A percentile compares a stretch with the other conserved stretches of the same genome.
Evolutionary conservation across 2,113 vertebrate species (phyloP).

Genomic region (Thomomys bottae): DNA sequence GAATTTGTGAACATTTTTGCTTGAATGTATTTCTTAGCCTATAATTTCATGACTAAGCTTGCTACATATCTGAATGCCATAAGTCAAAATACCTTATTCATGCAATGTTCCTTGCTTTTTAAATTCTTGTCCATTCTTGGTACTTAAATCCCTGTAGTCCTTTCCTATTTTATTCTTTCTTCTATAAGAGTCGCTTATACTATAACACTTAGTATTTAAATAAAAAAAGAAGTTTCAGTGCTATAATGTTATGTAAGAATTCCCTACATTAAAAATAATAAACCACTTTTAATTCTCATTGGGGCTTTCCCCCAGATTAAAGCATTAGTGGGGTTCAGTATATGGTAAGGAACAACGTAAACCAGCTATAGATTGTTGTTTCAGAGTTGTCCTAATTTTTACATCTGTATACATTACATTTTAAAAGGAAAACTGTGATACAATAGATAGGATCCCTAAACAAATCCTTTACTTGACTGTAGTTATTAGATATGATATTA

Average conservation of each 20-base stretch:
- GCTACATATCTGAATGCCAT: neutral
- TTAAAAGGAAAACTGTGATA: neutral
- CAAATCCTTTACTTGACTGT: neutral
- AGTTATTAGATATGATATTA: neutral
- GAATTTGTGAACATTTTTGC: neutral
- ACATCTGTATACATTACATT: neutral
- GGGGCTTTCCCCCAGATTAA: neutral
- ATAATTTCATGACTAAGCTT: neutral
- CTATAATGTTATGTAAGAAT: neutral
- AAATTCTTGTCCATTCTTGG: neutral
- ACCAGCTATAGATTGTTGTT: neutral
- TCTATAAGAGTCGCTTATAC: neutral
- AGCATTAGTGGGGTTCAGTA: neutral
- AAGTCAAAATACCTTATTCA: neutral
- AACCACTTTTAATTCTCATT: neutral
- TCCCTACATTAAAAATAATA: neutral
- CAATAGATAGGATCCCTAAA: neutral
- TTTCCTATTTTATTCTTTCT: neutral
- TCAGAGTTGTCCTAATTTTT: neutral
- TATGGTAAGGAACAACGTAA: neutral
- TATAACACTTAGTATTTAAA: neutral
- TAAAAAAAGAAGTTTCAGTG: neutral
- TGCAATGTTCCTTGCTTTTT: neutral
- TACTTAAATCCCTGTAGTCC: neutral
- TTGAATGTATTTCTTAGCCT: neutral